Evolutionary conservation across 2,113 vertebrate species (phyloP).

Genomic region (Alosa alosa): DNA sequence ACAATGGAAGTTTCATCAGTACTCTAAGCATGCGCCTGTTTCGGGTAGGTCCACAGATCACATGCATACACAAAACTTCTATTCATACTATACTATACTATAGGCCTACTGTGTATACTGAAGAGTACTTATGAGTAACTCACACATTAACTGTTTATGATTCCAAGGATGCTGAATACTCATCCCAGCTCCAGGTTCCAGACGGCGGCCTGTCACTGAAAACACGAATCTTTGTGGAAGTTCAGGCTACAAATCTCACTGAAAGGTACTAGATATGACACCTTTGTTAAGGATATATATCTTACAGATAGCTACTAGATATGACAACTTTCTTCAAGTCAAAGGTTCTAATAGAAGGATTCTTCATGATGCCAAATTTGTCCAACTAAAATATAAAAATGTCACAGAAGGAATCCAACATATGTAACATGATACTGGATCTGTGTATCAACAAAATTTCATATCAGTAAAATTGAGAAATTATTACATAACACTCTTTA

Average conservation of each 20-base stretch:
- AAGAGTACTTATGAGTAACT: not conserved
- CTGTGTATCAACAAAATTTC: not conserved
- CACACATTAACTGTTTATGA: not conserved
- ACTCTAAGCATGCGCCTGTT: slow-evolving; percentile 65
- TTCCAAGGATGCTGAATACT: slow-evolving; percentile 55
- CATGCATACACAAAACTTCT: not conserved
- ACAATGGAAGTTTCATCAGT: slow-evolving; percentile 72
- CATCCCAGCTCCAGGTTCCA: slow-evolving; percentile 49
- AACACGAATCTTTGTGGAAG: slow-evolving; percentile 68
- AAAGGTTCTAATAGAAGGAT: too few species aligned
- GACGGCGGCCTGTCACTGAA: slow-evolving; percentile 64
- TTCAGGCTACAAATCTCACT: slow-evolving; percentile 69
- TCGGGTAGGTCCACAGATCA: slow-evolving; percentile 49
- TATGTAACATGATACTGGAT: not conserved
- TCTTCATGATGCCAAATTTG: too few species aligned
- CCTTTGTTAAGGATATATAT: not conserved
- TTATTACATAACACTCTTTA: too few species aligned
- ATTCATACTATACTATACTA: not conserved
- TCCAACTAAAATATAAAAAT: too few species aligned
- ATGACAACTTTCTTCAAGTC: too few species aligned
- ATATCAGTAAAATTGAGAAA: not conserved
- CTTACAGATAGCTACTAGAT: too few species aligned
- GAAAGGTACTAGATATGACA: slow-evolving; percentile 53
- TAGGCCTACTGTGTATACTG: not conserved
- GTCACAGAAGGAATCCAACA: too few species aligned